phyloP scores from a whole-genome alignment of 2,888 invertebrate species.

The Branchipolynoe longqiensis region DNA sequence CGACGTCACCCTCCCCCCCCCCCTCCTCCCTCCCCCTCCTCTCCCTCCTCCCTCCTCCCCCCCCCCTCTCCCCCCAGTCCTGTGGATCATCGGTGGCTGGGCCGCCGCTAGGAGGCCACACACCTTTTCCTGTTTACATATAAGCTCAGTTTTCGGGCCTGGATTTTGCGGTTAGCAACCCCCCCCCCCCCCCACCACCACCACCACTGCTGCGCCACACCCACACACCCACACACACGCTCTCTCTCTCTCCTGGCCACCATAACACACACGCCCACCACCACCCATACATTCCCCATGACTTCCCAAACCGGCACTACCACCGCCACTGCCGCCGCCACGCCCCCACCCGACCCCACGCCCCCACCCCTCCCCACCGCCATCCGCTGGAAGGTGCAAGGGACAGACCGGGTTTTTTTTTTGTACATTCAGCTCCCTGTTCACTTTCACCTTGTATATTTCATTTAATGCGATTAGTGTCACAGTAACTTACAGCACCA shows the following conservation, averaged over 20 bases:
- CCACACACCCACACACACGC: neutral
- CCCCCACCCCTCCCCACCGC: neutral
- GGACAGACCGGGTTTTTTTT: no score
- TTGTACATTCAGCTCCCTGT: no score
- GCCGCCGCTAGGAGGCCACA: neutral
- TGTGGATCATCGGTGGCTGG: neutral
- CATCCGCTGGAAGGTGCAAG: no score
- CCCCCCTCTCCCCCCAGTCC: neutral
- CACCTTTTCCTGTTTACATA: slow-evolving; percentile 50
- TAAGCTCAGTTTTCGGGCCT: slow-evolving; percentile 54
- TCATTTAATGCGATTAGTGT: no score
- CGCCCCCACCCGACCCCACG: no score
- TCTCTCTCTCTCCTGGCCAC: neutral
- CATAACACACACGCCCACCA: neutral
- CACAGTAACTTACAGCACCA: no score
- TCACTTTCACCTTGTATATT: no score
- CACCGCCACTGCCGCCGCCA: no score
- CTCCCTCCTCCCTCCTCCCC: neutral
- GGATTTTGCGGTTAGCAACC: slow-evolving; percentile 42
- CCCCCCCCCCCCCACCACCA: neutral
- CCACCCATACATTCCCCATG: no score
- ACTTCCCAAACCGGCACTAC: no score
- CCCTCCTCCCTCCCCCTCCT: no score
- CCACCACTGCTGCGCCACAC: neutral
- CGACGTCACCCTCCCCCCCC: no score